A percentile compares a stretch with the other conserved stretches of the same genome.
Evolutionary conservation across 2,113 vertebrate species (phyloP).

Genomic region (Paedocypris sp.): DNA sequence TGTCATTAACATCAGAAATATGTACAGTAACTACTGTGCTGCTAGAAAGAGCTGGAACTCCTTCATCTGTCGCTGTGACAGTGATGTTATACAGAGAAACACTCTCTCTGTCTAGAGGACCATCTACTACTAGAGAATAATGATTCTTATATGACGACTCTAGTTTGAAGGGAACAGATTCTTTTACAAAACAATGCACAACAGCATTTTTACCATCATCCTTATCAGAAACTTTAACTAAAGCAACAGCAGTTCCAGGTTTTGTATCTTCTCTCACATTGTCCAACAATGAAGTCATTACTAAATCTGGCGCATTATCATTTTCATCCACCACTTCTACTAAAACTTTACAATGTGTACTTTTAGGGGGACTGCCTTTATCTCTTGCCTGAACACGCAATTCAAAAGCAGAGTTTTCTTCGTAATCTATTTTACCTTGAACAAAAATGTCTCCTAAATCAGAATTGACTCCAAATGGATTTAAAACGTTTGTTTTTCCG

Average conservation of each 20-base stretch:
- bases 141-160: slow-evolving; percentile 28
- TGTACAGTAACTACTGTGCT: slow-evolving; percentile 19
- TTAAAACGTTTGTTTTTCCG: slow-evolving; percentile 22
- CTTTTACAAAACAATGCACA: slow-evolving; percentile 8
- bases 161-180: slow-evolving; percentile 7
- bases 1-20: slow-evolving; percentile 26
- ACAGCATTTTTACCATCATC: slow-evolving; percentile 28
- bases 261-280: slow-evolving; percentile 25
- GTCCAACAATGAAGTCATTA: neutral
- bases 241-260: slow-evolving; percentile 23
- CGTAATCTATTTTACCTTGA: slow-evolving; percentile 47
- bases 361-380: slow-evolving; percentile 30
- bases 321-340: slow-evolving; percentile 31
- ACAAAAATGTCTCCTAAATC: slow-evolving; percentile 57
- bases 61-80: slow-evolving; percentile 29
- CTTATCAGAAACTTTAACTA: slow-evolving; percentile 29
- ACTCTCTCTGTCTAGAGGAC: slow-evolving; percentile 27
- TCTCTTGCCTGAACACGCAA: slow-evolving; percentile 27
- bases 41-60: slow-evolving; percentile 13
- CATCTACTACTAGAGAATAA: slow-evolving; percentile 31
- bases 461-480: slow-evolving; percentile 47
- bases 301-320: slow-evolving; percentile 27
- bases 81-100: slow-evolving; percentile 26
- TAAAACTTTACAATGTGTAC: slow-evolving; percentile 26
- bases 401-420: slow-evolving; percentile 43